A percentile compares a stretch with the other conserved stretches of the same genome.
These are phyloP conservation scores for Battus philenor DNA, from an alignment of 1,140 invertebrate genomes.

Conservation along the genomic window DNA sequence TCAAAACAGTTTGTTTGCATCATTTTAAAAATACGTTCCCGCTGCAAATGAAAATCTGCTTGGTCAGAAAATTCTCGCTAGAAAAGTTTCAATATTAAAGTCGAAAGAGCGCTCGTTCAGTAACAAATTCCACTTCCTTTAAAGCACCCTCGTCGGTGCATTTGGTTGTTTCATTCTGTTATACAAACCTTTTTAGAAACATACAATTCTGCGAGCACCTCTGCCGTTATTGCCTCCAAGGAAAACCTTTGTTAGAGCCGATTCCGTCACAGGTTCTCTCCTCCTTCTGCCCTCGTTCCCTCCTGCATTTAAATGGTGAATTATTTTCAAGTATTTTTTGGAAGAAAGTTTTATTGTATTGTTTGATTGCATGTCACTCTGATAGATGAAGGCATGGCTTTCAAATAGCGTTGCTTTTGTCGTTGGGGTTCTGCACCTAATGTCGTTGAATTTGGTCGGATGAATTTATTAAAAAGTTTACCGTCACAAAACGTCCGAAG, in stretches of 20 bases:
- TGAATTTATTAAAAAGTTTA: constrained; percentile 74
- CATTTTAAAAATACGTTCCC: constrained; percentile 6
- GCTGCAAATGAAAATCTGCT: constrained; percentile 9
- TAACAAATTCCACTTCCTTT: constrained; percentile 20
- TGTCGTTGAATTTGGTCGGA: constrained; percentile 57
- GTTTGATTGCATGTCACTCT: constrained; percentile 73
- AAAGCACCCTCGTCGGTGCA: constrained; percentile 30
- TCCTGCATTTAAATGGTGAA: constrained; percentile 73
- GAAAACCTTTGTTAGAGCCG: constrained; percentile 54
- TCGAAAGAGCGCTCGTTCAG: constrained; percentile 20
- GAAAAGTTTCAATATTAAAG: constrained; percentile 18
- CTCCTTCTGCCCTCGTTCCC: too few relatives aligned
- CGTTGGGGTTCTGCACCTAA: constrained; percentile 50
- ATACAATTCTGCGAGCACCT: constrained; percentile 42
- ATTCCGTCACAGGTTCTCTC: constrained; percentile 24
- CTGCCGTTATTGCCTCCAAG: constrained; percentile 54
- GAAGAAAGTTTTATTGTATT: constrained; percentile 74
- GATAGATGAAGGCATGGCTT: constrained; percentile 67
- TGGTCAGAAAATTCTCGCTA: constrained; percentile 14
- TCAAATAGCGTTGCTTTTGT: constrained; percentile 61
- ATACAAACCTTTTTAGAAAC: constrained; percentile 40
- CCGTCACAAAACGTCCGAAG: constrained; percentile 42
- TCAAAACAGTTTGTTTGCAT: constrained; percentile 13
- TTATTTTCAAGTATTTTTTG: constrained; percentile 75
- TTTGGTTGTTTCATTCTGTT: constrained; percentile 37